Evolutionary conservation across 1,140 invertebrate genomes (phyloP).

Genomic region (Bombus haemorrhoidalis): DNA sequence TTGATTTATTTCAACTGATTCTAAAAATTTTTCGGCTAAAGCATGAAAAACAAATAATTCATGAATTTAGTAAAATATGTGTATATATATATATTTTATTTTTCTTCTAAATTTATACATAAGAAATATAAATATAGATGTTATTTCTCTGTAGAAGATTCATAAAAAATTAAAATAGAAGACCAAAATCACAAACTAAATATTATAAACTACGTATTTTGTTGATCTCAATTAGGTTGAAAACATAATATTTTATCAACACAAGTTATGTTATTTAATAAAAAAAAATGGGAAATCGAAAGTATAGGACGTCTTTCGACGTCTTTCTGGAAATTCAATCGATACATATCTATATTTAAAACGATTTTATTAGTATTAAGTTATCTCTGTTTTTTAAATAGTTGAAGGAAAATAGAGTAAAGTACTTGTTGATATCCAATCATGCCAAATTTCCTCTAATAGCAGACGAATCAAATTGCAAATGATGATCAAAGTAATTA

Average conservation of each 20-base stretch:
- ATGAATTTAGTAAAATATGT: background rate
- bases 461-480: background rate
- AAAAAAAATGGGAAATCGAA: background rate
- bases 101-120: too few relatives aligned
- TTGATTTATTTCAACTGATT: conserved; percentile 94
- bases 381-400: conserved; percentile 11
- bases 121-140: background rate
- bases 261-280: background rate
- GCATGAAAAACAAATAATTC: background rate
- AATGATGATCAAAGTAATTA: background rate
- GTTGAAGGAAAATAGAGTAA: background rate
- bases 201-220: background rate
- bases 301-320: background rate
- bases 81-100: too few relatives aligned
- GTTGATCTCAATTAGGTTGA: background rate
- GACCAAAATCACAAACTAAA: background rate
- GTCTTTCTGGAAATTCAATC: background rate
- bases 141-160: background rate
- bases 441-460: background rate
- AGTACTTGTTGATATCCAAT: conserved; percentile 7
- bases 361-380: background rate
- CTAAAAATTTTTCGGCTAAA: conserved; percentile 95
- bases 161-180: background rate
- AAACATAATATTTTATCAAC: background rate
- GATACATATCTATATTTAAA: background rate